Conservation (phyloP, 2,888 invertebrate species). For the Neoaliturus tenellus region DNA sequence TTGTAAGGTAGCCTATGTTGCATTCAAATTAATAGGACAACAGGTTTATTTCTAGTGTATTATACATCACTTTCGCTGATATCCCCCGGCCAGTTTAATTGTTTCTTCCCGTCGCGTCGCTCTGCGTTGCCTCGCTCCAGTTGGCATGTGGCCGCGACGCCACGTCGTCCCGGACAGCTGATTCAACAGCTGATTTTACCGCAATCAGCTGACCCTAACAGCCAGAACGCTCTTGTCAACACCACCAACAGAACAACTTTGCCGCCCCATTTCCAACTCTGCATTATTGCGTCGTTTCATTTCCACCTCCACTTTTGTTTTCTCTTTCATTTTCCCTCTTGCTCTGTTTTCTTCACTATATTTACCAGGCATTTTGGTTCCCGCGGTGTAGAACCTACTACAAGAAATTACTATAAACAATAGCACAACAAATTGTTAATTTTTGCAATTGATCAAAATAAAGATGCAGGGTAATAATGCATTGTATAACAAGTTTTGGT, state of each 20-base stretch:
- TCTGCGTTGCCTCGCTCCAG: neutral
- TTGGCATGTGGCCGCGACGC: neutral
- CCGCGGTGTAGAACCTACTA: neutral
- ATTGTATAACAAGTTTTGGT: no score
- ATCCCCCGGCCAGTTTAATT: no score
- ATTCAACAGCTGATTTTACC: neutral
- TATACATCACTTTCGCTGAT: no score
- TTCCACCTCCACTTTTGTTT: neutral
- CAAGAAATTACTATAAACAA: no score
- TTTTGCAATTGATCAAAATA: no score
- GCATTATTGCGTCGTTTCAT: neutral
- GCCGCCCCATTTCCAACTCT: neutral
- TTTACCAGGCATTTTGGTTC: neutral
- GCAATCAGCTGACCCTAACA: neutral
- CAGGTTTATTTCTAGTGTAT: no score
- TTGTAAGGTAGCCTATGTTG: no score
- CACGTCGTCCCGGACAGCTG: neutral
- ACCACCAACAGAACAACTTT: neutral
- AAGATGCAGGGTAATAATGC: no score
- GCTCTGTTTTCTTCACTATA: neutral
- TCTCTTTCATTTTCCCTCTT: slow-evolving; percentile 6
- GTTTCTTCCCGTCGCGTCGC: no score
- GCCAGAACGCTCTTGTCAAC: neutral
- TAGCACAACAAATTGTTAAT: no score
- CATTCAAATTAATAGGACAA: no score